A percentile compares a stretch with the other conserved stretches of the same genome.
These are phyloP conservation scores for Proctacanthus coquilletti DNA, from an alignment of 1,140 invertebrate species.

Conservation along the genomic window DNA sequence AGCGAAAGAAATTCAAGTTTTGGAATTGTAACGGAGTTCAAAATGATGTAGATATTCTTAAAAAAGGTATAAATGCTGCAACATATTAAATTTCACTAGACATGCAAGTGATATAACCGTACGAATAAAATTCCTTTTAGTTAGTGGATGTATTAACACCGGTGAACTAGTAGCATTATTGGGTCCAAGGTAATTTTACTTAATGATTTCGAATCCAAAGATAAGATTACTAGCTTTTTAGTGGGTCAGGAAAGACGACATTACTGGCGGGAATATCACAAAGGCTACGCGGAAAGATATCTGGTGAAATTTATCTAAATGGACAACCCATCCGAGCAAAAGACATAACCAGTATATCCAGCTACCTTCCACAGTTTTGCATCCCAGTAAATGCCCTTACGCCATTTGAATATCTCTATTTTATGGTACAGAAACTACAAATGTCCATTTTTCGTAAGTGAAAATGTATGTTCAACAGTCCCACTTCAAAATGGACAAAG, in stretches of 20 bases:
- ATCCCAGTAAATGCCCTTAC: conserved; percentile 49
- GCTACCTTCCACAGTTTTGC: conserved; percentile 57
- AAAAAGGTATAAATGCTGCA: not conserved
- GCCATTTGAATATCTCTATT: conserved; percentile 53
- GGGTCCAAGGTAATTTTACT: conserved; percentile 14
- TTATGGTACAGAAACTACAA: conserved; percentile 44
- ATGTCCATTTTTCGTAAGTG: not conserved
- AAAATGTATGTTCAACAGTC: conserved; percentile 25
- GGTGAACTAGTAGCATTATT: conserved; percentile 33
- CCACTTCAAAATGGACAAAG: conserved; percentile 39
- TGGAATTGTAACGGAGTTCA: not conserved
- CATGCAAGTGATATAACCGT: too few relatives aligned
- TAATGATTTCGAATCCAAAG: not conserved
- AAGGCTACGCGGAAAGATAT: conserved; percentile 39
- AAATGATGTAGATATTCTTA: conserved; percentile 1
- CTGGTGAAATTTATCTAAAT: conserved; percentile 50
- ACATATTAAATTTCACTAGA: not conserved
- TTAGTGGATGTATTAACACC: conserved; percentile 30
- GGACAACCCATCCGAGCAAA: conserved; percentile 40
- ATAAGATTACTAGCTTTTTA: conserved; percentile 19
- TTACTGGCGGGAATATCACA: conserved; percentile 50
- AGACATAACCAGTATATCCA: conserved; percentile 50
- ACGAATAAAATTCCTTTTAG: too few relatives aligned
- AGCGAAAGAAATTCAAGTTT: not conserved
- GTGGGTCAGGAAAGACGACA: conserved; percentile 57